These are phyloP conservation scores for Perca schrenkii DNA, from an alignment of 2,113 vertebrate genomes.

Conservation along the genomic window DNA sequence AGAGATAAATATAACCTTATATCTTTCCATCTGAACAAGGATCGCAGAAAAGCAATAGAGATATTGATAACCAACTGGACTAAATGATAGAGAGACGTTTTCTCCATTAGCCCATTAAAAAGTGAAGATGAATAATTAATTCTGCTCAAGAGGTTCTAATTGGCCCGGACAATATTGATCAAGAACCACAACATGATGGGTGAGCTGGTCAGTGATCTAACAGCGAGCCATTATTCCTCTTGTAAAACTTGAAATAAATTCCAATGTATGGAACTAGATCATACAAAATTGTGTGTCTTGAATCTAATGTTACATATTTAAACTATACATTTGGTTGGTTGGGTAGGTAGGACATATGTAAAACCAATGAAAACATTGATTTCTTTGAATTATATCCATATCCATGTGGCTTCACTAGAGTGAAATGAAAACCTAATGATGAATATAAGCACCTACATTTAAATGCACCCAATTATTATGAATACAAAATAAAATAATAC, in stretches of 20 bases:
- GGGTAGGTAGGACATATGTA: not conserved
- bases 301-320: not conserved
- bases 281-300: not conserved
- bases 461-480: not conserved
- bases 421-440: not conserved
- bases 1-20: constrained; percentile 15
- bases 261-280: not conserved
- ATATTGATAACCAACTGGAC: constrained; percentile 19
- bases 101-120: constrained; percentile 41
- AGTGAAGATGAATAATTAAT: constrained; percentile 59
- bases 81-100: constrained; percentile 33
- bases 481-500: not conserved
- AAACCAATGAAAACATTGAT: not conserved
- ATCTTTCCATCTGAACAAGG: constrained; percentile 12
- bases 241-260: no score
- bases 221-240: not conserved
- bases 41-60: not conserved
- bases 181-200: constrained; percentile 31
- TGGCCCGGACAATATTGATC: constrained; percentile 52
- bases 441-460: not conserved
- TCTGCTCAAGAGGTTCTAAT: constrained; percentile 44
- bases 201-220: constrained; percentile 37
- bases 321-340: not conserved
- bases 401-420: not conserved
- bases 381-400: not conserved